Evolutionary conservation across 2,113 vertebrate genomes (phyloP).

Genomic region (Edolisoma coerulescens): DNA sequence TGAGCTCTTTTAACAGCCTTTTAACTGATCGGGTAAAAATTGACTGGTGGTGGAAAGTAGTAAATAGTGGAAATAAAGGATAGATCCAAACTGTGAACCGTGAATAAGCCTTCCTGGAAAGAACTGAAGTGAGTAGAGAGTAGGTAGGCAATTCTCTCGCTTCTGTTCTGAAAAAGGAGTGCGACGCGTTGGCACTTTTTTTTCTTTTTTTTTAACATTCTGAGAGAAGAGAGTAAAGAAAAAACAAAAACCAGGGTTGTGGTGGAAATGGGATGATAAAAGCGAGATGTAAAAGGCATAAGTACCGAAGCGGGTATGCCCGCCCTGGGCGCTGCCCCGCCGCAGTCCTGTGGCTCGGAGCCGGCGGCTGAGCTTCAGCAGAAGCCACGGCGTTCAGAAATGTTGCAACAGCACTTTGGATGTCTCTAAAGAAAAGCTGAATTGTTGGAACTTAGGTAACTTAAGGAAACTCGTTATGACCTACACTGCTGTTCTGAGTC

Average conservation of each 20-base stretch:
- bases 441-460: constrained; percentile 2
- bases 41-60: not conserved
- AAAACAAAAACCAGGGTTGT: not conserved
- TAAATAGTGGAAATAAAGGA: not conserved
- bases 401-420: not conserved
- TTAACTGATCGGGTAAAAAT: not conserved
- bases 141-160: not conserved
- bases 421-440: constrained; percentile 9
- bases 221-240: not conserved
- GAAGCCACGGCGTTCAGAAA: not conserved
- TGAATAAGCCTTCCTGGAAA: not conserved
- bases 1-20: not conserved
- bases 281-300: not conserved
- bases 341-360: not conserved
- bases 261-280: not conserved
- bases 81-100: not conserved
- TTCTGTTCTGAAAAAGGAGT: not conserved
- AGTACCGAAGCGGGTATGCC: not conserved
- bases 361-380: not conserved
- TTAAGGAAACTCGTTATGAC: constrained; percentile 20
- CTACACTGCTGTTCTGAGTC: constrained; percentile 29
- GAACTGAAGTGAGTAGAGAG: not conserved
- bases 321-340: not conserved
- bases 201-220: not conserved
- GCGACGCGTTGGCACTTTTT: not conserved